Conservation (phyloP, 2,113 vertebrate species). For the Fulmarus glacialis region DNA sequence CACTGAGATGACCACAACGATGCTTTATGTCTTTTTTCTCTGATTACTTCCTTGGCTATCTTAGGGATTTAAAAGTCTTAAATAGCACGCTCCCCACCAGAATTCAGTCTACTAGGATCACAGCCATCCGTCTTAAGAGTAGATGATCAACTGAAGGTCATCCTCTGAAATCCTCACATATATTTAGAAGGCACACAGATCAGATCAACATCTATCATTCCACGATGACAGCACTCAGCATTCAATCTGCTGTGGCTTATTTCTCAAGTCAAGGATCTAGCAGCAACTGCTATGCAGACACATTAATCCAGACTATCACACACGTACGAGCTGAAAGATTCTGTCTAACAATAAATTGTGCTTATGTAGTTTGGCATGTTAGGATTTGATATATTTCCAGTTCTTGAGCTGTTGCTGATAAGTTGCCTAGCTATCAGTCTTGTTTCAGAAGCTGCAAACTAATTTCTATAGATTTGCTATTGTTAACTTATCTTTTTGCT, state of each 20-base stretch:
- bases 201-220: background rate
- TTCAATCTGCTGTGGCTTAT: background rate
- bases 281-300: background rate
- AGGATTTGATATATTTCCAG: background rate
- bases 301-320: background rate
- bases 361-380: background rate
- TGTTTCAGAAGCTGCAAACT: background rate
- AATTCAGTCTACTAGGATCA: slow-evolving; percentile 1
- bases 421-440: background rate
- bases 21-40: background rate
- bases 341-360: background rate
- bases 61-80: background rate
- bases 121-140: background rate
- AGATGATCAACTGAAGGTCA: slow-evolving; percentile 20
- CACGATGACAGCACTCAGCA: background rate
- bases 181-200: slow-evolving; percentile 4
- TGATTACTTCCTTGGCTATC: background rate
- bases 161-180: background rate
- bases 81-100: background rate
- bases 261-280: background rate
- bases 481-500: background rate
- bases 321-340: background rate
- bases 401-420: background rate
- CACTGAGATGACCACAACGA: background rate
- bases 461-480: background rate